Base-by-base conservation (phyloP, 30 jellyfish, hydroid and myxozoan species). In the Catostylus mosaicus region DNA sequence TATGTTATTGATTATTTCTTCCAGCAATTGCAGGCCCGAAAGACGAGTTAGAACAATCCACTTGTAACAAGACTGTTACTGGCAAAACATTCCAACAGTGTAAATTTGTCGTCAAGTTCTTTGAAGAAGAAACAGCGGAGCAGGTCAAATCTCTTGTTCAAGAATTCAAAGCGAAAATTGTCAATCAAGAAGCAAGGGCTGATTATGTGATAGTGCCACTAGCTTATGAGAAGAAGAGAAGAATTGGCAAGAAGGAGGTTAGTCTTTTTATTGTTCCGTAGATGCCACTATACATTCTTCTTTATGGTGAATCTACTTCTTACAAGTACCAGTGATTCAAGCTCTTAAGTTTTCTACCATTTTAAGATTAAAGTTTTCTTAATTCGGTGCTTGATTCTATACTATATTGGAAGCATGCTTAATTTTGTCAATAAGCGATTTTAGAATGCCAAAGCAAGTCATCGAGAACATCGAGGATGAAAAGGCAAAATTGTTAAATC, bases 161-260 rank as follows among this genome's bases (percentile, higher is more conserved):
- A 33, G 88, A 83, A 30, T 75, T 47, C 64, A 84, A 82, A 31
- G 99, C 97, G 16, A 60, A 51, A 27, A 54, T 84, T 1, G 68
- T 76, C 52, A 34, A 63, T 6, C 73, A 56, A 38, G 89, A 54
- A 19, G 75, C 84, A 19, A 76, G 62, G 73, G 51, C 90, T 31
- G 94, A 95, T 46, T 80, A 89, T 64, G 78, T 84, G 84, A 76
- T 95, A 67, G 99, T 89, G 18, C 99, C 99, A 2, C 60, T 89
- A 33, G 60, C 88, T 9, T 77, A 65, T 52, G 81, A 75, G 68
- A 81, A 75, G 47, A 83, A 69, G 67, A 74, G 86, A 59, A 69
- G 86, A 30, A 38, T 56, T 30, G 74, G 83, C 64, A 82, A 82
- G 64, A 82, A 82, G 40, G 95, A 84, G 95, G 88, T 84, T 30